A percentile compares a stretch with the other conserved stretches of the same genome.
Evolutionary conservation across 2,888 invertebrate species (phyloP).

Genomic region (Phoenoteleia sp.): DNA sequence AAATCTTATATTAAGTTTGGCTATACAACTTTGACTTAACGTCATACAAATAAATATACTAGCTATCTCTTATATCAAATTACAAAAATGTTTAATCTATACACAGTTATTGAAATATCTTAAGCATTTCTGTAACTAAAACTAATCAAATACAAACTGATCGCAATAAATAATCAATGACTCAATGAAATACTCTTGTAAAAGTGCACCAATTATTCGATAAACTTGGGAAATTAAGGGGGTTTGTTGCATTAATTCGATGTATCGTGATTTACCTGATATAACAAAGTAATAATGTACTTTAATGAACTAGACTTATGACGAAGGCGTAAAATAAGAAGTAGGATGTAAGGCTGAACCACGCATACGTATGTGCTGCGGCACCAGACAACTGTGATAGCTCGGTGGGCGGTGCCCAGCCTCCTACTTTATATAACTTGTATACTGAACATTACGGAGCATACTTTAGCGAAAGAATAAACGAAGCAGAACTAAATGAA

Average conservation of each 20-base stretch:
- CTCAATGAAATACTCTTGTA: conserved; percentile 20
- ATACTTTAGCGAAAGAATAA: conserved; percentile 73
- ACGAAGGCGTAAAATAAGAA: conserved; percentile 80
- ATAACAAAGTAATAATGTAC: conserved; percentile 72
- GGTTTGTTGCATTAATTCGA: conserved; percentile 70
- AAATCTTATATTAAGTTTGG: too few relatives aligned
- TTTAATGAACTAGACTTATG: conserved; percentile 72
- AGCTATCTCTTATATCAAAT: too few relatives aligned
- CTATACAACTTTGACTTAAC: too few relatives aligned
- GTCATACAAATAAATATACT: too few relatives aligned
- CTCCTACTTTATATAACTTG: conserved; percentile 86
- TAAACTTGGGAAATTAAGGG: conserved; percentile 42
- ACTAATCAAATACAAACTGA: conserved; percentile 27
- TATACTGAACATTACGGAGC: conserved; percentile 82
- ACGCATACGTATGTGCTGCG: conserved; percentile 87
- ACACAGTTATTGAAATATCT: conserved; percentile 21
- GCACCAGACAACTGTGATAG: conserved; percentile 87
- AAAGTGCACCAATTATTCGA: conserved; percentile 47
- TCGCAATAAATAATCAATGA: conserved; percentile 48
- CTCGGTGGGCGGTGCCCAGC: conserved; percentile 87
- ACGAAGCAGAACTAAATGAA: conserved; percentile 37
- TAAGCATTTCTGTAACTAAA: conserved; percentile 12
- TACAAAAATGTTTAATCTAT: conserved; percentile 8
- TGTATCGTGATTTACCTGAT: conserved; percentile 75
- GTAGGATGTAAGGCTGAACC: conserved; percentile 87